Evolutionary conservation across 2,113 vertebrate species (phyloP).

Genomic region (Menidia beryllina): DNA sequence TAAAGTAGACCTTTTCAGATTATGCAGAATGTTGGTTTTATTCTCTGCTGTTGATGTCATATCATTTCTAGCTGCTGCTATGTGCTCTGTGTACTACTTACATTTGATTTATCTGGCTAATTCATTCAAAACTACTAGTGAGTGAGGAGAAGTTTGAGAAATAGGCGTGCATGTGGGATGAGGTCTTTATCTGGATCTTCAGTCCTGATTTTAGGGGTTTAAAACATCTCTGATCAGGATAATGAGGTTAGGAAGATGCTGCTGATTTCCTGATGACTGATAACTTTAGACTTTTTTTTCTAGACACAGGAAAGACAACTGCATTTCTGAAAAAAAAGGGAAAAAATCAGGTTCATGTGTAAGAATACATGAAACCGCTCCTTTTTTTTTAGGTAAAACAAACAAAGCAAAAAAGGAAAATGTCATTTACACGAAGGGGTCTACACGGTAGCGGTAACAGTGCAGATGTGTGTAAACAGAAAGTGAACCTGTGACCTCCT

Average conservation of each 20-base stretch:
- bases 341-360: background rate
- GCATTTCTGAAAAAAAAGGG: background rate
- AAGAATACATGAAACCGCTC: background rate
- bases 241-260: slow-evolving; percentile 33
- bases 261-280: background rate
- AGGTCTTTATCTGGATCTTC: background rate
- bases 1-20: background rate
- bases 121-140: background rate
- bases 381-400: background rate
- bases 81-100: background rate
- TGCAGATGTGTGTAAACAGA: slow-evolving; percentile 44
- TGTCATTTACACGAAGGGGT: background rate
- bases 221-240: slow-evolving; percentile 3
- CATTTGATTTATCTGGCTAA: slow-evolving; percentile 3
- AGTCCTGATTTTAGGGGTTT: slow-evolving; percentile 24
- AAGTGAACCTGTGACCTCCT: slow-evolving; percentile 60
- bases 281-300: background rate
- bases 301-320: slow-evolving; percentile 10
- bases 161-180: background rate
- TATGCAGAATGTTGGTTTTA: too few relatives aligned
- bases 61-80: background rate
- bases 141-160: background rate
- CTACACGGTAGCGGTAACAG: slow-evolving; percentile 37
- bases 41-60: too few relatives aligned
- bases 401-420: background rate